These are phyloP conservation scores for Neodiprion lecontei DNA, from an alignment of 1,140 invertebrate species.

Conservation along the genomic window DNA sequence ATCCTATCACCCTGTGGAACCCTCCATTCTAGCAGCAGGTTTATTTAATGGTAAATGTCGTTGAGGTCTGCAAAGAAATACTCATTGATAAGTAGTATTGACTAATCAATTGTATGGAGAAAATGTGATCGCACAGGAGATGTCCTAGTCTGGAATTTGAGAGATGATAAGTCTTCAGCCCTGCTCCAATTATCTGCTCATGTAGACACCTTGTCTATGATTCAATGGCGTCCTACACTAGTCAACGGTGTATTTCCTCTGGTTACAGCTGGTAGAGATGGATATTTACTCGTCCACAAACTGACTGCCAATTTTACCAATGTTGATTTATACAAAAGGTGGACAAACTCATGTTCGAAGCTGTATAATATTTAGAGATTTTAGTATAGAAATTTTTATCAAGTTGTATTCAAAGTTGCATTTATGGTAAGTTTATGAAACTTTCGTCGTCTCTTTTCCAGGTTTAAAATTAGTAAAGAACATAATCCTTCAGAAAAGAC, in stretches of 20 bases:
- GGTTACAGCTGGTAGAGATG: slow-evolving; percentile 51
- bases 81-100: slow-evolving; percentile 14
- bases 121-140: slow-evolving; percentile 42
- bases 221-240: slow-evolving; percentile 50
- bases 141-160: slow-evolving; percentile 58
- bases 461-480: slow-evolving; percentile 54
- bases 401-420: not conserved
- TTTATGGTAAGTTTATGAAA: slow-evolving; percentile 12
- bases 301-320: slow-evolving; percentile 50
- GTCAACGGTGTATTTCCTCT: slow-evolving; percentile 46
- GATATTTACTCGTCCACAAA: slow-evolving; percentile 53
- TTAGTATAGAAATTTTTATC: not conserved
- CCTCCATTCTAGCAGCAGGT: slow-evolving; percentile 56
- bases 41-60: slow-evolving; percentile 51
- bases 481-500: slow-evolving; percentile 54
- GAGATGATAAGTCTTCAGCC: slow-evolving; percentile 45
- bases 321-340: slow-evolving; percentile 44
- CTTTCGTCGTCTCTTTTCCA: slow-evolving; percentile 29
- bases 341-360: slow-evolving; percentile 17
- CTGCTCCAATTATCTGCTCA: slow-evolving; percentile 49
- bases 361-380: not conserved
- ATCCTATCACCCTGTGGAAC: slow-evolving; percentile 55
- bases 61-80: slow-evolving; percentile 1
- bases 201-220: slow-evolving; percentile 48
- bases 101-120: not conserved